phyloP scores from a whole-genome alignment of 53 echinoderm and acorn worm genomes.

The Hippasteria phrygiana region DNA sequence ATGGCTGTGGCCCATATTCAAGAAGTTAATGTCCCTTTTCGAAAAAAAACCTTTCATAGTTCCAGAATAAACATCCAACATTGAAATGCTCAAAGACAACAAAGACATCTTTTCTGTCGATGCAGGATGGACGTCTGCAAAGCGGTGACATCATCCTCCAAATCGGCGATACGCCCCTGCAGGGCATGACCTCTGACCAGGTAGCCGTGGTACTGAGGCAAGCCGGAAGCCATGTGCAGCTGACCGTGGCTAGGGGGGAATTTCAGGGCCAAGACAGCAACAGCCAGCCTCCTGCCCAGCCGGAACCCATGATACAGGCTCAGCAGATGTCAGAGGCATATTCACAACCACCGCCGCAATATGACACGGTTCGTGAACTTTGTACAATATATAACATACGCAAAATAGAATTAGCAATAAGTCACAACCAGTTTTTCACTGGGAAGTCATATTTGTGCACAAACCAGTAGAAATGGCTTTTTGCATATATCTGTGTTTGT shows the following conservation, averaged over 20 bases:
- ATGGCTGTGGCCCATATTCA: too few species aligned
- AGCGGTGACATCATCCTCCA: constrained; percentile 96
- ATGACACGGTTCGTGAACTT: constrained; percentile 1
- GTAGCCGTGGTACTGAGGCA: constrained; percentile 91
- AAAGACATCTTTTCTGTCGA: background rate
- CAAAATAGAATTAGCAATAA: too few species aligned
- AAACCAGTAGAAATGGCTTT: too few species aligned
- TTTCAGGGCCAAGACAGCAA: constrained; percentile 21
- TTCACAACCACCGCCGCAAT: constrained; percentile 63
- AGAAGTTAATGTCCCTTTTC: too few species aligned
- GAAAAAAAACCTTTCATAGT: too few species aligned
- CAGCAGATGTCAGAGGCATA: constrained; percentile 38
- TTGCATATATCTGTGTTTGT: too few species aligned
- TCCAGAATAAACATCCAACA: too few species aligned
- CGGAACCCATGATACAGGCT: constrained; percentile 25
- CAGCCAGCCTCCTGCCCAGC: background rate
- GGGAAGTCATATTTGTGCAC: too few species aligned
- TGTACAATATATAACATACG: too few species aligned
- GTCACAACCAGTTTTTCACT: too few species aligned
- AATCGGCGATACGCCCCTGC: constrained; percentile 90
- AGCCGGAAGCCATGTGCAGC: constrained; percentile 84
- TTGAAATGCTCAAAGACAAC: too few species aligned
- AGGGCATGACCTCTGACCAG: constrained; percentile 94
- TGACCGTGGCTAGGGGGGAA: constrained; percentile 82
- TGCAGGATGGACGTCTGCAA: constrained; percentile 91